Base-by-base conservation (phyloP, 2,113 vertebrate species). In the Bettongia penicillata region DNA sequence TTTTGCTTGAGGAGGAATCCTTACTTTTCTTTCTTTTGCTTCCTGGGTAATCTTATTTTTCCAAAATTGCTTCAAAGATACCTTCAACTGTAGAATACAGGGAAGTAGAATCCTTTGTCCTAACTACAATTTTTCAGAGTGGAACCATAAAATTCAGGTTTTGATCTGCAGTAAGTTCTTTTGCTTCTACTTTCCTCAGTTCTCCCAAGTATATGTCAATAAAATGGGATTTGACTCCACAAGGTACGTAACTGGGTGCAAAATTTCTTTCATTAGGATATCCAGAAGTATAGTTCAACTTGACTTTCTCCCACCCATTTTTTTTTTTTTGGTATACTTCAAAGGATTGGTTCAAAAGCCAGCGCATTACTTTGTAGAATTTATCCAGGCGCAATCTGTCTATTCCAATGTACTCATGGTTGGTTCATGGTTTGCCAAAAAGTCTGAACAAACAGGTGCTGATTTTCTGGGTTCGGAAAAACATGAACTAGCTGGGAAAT, bases 401-500 rank as follows among this genome's bases (percentile, higher is more conserved):
- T 4, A 99, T 99, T 12, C 99, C 99, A 0, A 97, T 99, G 99
- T 99, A 99, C 51, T 99, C 99, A 43, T 99, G 99, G 49, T 98
- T 99, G 99, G 49, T 98, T 99, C 93, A 99, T 95, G 0, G 99
- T 99, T 93, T 99, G 99, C 98, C 99, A 99, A 49, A 99, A 99
- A 0, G 99, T 99, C 97, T 98, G 98, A 53, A 99, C 94, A 97
- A 99, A 99, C 77, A 99, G 96, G 53, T 99, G 95, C 37, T 99
- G 25, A 26, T 25, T 57, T 57, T 57, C 55, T 57, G 55, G 26
- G 55, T 57, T 57, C 55, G 10, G 26, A 26, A 57, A 57, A 57
- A 57, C 55, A 57, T 26, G 8, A 57, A 57, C 28, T 8, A 26
- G 26, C 24, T 26, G 9, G 55, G 1, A 28, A 57, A 28, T 57